Base-by-base conservation (phyloP, 1,140 invertebrate genomes). In the Zaprionus ghesquierei region DNA sequence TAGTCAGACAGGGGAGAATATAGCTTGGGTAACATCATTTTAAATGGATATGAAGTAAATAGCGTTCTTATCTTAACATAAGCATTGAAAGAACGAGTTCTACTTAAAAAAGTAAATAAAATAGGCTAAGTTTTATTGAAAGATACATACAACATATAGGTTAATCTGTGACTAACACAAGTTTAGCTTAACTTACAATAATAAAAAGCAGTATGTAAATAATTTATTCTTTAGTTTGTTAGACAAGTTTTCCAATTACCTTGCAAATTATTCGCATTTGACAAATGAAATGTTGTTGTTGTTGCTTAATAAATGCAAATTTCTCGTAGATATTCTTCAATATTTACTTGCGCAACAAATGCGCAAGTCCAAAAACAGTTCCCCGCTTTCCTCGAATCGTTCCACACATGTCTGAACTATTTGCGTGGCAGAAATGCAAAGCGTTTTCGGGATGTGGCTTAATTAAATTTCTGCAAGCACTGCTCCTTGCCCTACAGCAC, bases 401-500 rank as follows among this genome's bases (percentile, higher is more conserved):
- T 31, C 46, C 46, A 53, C 46, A 53, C 35, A 72, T 66, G 20
- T 59, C 58, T 72, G 51, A 41, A 46, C 29, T 56, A 59, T 51
- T 61, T 73, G 13, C 56, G 33, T 55, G 50, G 38, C 64, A 61
- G 70, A 55, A 50, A 73, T 73, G 49, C 58, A 29, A 61, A 50
- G 29, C 51, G 62, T 73, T 61, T 73, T 69, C 27, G 66, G 53
- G 71, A 58, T 74, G 58, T 69, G 65, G 33, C 33, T 74, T 74
- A 74, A 74, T 74, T 74, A 74, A 74, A 74, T 74, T 74, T 69
- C 56, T 38, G 23, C 58, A 49, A 44, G 58, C 62, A 44, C 25
- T n/a, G 15, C 31, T 41, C 25, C 25, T 29, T 61, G 33, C 50
- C 25, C 51, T 25, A 44, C 35, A 25, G 51, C 38, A 65, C 31